phyloP scores from a whole-genome alignment of 2,113 vertebrate genomes.

The Genyomyrus donnyi region DNA sequence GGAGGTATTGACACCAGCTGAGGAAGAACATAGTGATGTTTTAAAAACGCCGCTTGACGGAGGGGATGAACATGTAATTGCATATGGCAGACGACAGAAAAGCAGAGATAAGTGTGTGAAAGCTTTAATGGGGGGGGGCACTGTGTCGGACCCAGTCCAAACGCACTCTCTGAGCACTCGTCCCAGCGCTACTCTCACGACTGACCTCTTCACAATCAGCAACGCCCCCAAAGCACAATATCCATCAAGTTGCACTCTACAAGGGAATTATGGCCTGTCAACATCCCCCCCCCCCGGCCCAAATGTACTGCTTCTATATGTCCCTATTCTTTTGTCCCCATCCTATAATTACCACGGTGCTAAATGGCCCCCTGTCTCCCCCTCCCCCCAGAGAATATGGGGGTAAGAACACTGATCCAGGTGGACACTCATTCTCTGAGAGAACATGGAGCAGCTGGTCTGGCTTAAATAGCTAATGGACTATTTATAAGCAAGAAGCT shows the following conservation, averaged over 20 bases:
- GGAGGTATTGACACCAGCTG: background rate
- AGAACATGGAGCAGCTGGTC: background rate
- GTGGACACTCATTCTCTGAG: background rate
- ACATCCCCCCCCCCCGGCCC: conserved; percentile 9
- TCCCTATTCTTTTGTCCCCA: conserved; percentile 19
- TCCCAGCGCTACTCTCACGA: conserved; percentile 47
- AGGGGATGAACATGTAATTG: conserved; percentile 38
- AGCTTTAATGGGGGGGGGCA: conserved; percentile 9
- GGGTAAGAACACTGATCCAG: background rate
- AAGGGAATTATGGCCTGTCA: conserved; percentile 28
- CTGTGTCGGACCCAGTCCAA: conserved; percentile 13
- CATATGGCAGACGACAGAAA: conserved; percentile 39
- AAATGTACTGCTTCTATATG: background rate
- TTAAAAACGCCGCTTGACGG: background rate
- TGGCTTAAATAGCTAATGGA: background rate
- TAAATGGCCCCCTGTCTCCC: conserved; percentile 54
- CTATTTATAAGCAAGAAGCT: background rate
- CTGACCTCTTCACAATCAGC: conserved; percentile 43
- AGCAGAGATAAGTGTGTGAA: conserved; percentile 28
- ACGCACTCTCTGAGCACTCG: conserved; percentile 44
- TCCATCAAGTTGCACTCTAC: conserved; percentile 44
- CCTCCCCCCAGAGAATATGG: conserved; percentile 40
- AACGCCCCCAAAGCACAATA: conserved; percentile 30
- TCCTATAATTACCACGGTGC: conserved; percentile 42
- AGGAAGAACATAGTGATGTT: background rate